Evolutionary conservation across 1,140 invertebrate species (phyloP).

Genomic region (Ridgeia piscesae): DNA sequence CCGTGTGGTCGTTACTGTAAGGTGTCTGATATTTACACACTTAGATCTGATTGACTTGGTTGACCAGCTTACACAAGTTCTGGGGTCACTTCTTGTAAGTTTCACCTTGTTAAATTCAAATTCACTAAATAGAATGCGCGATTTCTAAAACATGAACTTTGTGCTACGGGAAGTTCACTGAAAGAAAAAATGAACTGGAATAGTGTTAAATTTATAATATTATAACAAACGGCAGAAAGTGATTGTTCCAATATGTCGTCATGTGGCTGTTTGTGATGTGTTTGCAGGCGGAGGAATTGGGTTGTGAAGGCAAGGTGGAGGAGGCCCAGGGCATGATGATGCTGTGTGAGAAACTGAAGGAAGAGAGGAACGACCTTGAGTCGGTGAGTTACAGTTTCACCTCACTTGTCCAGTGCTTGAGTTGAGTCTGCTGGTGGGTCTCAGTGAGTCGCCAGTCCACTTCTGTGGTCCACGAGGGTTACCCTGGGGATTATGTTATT

Average conservation of each 20-base stretch:
- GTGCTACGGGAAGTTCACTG: background rate
- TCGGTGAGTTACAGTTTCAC: background rate
- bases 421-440: too few species aligned
- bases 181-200: background rate
- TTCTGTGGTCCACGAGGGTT: too few species aligned
- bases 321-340: constrained; percentile 95
- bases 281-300: constrained; percentile 76
- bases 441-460: background rate
- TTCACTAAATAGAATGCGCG: too few species aligned
- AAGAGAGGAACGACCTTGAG: constrained; percentile 81
- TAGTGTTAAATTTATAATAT: background rate
- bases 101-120: too few species aligned
- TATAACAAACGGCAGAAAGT: background rate
- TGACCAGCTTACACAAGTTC: too few species aligned
- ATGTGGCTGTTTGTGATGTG: constrained; percentile 14
- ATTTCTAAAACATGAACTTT: background rate
- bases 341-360: constrained; percentile 90
- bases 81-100: too few species aligned
- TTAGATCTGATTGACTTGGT: too few species aligned
- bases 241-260: too few species aligned
- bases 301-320: constrained; percentile 93
- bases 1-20: too few species aligned
- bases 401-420: too few species aligned
- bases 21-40: too few species aligned
- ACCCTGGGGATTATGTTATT: background rate